phyloP scores from a whole-genome alignment of 2,888 invertebrate genomes.

The Caenorhabditis angaria region DNA sequence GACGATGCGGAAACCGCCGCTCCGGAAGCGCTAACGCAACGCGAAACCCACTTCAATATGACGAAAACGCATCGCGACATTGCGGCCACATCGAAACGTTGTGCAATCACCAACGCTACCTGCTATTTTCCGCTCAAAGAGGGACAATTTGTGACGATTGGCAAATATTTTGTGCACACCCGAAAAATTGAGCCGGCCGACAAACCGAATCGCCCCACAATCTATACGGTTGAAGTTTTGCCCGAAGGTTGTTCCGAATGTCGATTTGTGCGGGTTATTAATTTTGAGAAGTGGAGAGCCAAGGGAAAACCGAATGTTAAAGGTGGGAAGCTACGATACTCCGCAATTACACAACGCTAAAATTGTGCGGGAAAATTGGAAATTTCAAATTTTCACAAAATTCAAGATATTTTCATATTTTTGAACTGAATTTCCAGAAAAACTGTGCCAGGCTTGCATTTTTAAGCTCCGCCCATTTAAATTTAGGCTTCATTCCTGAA shows the following conservation, averaged over 20 bases:
- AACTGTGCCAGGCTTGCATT: too few relatives aligned
- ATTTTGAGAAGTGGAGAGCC: conserved; percentile 4
- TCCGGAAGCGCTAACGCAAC: not conserved
- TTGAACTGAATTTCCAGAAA: too few relatives aligned
- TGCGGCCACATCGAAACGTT: not conserved
- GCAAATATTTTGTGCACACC: conserved; percentile 10
- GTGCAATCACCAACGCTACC: not conserved
- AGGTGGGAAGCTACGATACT: too few relatives aligned
- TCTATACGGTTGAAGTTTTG: conserved; percentile 11
- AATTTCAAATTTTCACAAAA: too few relatives aligned
- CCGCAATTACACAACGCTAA: too few relatives aligned
- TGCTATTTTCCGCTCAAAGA: conserved; percentile 3
- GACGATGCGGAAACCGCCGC: too few relatives aligned
- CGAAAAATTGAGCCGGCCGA: conserved; percentile 7
- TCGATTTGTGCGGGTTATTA: conserved; percentile 6
- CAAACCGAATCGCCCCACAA: not conserved
- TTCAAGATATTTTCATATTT: too few relatives aligned
- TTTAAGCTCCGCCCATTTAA: too few relatives aligned
- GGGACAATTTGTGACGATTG: conserved; percentile 10
- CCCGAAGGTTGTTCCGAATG: conserved; percentile 17
- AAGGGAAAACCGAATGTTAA: not conserved
- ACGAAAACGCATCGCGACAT: not conserved
- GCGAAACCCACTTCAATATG: not conserved
- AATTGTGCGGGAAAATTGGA: too few relatives aligned
- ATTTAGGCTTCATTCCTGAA: not conserved